Percentiles rank a stretch among this genome's conserved stretches.
phyloP scores from a whole-genome alignment of 2,797 vertebrate species.

The Melanogrammus aeglefinus region DNA sequence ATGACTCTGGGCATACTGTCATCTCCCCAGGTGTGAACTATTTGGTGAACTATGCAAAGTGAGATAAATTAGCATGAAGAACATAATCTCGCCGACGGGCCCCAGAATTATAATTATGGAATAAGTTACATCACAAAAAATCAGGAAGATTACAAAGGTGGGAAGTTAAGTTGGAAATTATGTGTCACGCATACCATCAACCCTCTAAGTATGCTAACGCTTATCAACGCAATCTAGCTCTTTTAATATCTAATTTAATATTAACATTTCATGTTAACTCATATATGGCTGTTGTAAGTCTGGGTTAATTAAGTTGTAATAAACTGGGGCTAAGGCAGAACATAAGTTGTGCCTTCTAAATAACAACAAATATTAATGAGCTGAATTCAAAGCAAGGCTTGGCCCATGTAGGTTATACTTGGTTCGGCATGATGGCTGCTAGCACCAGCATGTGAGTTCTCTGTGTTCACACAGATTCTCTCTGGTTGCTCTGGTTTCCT shows the following conservation, averaged over 20 bases:
- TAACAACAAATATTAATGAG: not conserved
- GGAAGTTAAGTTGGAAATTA: slow-evolving; percentile 27
- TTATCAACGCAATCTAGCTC: slow-evolving; percentile 14
- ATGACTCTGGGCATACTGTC: slow-evolving; percentile 34
- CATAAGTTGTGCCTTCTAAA: not conserved
- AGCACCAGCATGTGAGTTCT: not conserved
- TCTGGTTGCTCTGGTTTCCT: too few species aligned
- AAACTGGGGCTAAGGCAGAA: not conserved
- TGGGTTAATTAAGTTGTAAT: not conserved
- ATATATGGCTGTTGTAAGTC: not conserved
- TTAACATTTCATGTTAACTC: not conserved
- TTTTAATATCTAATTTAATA: slow-evolving; percentile 8
- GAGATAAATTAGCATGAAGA: slow-evolving; percentile 51
- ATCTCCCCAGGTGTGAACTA: slow-evolving; percentile 37
- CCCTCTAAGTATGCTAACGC: slow-evolving; percentile 20
- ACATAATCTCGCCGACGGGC: slow-evolving; percentile 35
- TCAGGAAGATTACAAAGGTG: slow-evolving; percentile 19
- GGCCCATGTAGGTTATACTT: not conserved
- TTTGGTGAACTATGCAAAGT: slow-evolving; percentile 45
- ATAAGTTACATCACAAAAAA: slow-evolving; percentile 24
- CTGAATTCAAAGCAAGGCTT: not conserved
- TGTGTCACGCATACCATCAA: slow-evolving; percentile 13
- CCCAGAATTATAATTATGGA: slow-evolving; percentile 45
- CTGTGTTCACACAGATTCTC: not conserved
- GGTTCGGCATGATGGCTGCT: not conserved